These are phyloP conservation scores for Sialia sialis DNA, from an alignment of 2,113 vertebrate species.

Conservation along the genomic window DNA sequence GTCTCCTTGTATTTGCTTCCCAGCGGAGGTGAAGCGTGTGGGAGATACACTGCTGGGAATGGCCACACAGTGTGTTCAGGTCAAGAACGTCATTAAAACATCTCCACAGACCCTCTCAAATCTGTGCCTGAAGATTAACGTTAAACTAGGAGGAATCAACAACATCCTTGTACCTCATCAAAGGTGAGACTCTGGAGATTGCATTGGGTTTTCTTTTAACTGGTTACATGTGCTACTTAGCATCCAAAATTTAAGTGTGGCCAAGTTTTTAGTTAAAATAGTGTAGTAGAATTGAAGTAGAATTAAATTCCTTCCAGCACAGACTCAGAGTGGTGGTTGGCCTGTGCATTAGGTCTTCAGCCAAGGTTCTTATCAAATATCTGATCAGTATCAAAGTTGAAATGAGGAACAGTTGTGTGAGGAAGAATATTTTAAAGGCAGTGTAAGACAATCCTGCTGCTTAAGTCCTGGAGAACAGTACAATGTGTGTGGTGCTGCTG, in stretches of 20 bases:
- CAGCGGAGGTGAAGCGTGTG: slow-evolving; percentile 97
- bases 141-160: slow-evolving; percentile 98
- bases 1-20: slow-evolving; percentile 8
- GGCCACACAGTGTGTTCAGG: slow-evolving; percentile 98
- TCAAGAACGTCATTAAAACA: slow-evolving; percentile 99
- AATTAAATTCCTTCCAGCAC: background rate
- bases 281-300: background rate
- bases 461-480: background rate
- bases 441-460: background rate
- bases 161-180: slow-evolving; percentile 99
- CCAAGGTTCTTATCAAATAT: background rate
- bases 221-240: background rate
- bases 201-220: background rate
- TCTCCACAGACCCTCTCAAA: slow-evolving; percentile 98
- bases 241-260: background rate
- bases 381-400: background rate
- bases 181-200: slow-evolving; percentile 75
- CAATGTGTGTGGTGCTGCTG: background rate
- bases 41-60: slow-evolving; percentile 95
- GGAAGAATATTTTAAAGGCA: background rate
- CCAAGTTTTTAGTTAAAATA: background rate
- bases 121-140: slow-evolving; percentile 99
- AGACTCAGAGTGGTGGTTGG: background rate
- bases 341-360: background rate
- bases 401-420: background rate